These are phyloP conservation scores for Ceratoteleas bidentatus DNA, from an alignment of 1,140 invertebrate genomes.

Conservation along the genomic window DNA sequence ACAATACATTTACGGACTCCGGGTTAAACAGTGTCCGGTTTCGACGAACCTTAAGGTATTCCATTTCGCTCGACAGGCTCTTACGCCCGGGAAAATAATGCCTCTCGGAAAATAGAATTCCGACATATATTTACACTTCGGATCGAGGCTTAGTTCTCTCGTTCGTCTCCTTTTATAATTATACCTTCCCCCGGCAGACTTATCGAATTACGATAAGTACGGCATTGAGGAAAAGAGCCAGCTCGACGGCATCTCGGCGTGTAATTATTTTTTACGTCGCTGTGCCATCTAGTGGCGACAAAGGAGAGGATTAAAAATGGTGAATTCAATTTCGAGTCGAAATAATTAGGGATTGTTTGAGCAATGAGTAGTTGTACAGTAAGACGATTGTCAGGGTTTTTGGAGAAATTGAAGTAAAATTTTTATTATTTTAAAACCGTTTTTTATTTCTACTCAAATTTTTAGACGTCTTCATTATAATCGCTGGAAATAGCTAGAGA, in stretches of 20 bases:
- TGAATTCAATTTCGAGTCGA: too few relatives aligned
- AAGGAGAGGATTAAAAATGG: too few relatives aligned
- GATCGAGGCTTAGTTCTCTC: conserved; percentile 16
- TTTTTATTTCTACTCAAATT: too few relatives aligned
- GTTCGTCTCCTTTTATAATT: neutral
- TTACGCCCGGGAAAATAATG: conserved; percentile 39
- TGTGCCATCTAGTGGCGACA: too few relatives aligned
- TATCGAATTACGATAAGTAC: conserved; percentile 9
- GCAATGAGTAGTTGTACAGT: too few relatives aligned
- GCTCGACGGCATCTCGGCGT: neutral
- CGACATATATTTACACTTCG: conserved; percentile 39
- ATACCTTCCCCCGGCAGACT: neutral
- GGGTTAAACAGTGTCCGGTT: conserved; percentile 47
- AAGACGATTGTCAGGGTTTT: too few relatives aligned
- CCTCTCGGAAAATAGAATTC: conserved; percentile 53
- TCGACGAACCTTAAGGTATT: conserved; percentile 52
- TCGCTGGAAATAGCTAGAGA: too few relatives aligned
- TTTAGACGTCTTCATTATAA: too few relatives aligned
- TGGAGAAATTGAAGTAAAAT: too few relatives aligned
- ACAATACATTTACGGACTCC: conserved; percentile 37
- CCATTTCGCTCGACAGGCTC: conserved; percentile 45
- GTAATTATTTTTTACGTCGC: neutral
- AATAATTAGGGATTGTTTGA: too few relatives aligned
- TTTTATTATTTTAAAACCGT: too few relatives aligned
- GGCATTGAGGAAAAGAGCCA: neutral